A percentile compares a stretch with the other conserved stretches of the same genome.
phyloP scores from a whole-genome alignment of 2,113 vertebrate species.

The Pomatostomus ruficeps region DNA sequence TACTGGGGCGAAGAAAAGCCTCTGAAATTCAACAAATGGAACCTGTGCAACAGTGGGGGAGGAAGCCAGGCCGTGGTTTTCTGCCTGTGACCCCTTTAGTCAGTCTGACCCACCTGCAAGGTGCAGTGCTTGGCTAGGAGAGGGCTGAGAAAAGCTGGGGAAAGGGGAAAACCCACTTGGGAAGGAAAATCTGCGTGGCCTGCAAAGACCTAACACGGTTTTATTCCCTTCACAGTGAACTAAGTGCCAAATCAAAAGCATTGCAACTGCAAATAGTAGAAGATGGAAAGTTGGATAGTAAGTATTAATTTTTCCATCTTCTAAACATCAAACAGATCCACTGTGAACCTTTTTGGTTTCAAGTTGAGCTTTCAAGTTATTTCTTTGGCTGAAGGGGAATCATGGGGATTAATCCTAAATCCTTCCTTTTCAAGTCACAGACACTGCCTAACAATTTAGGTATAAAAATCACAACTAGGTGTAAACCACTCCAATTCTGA shows the following conservation, averaged over 20 bases:
- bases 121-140: not conserved
- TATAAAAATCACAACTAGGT: not conserved
- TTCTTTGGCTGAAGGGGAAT: not conserved
- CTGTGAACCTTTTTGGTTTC: not conserved
- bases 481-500: not conserved
- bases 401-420: not conserved
- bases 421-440: not conserved
- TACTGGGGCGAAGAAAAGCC: not conserved
- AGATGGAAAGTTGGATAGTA: constrained; percentile 75
- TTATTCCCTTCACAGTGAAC: constrained; percentile 76
- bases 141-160: not conserved
- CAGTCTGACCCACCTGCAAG: not conserved
- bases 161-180: not conserved
- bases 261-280: constrained; percentile 81
- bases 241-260: constrained; percentile 91
- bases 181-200: not conserved
- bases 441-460: not conserved
- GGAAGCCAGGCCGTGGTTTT: not conserved
- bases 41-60: not conserved
- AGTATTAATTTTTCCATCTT: constrained; percentile 48
- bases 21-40: not conserved
- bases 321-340: not conserved
- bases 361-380: not conserved
- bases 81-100: not conserved
- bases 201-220: not conserved